phyloP scores from a whole-genome alignment of 30 jellyfish, hydroid and myxozoan species.

The Rhopilema esculentum region DNA sequence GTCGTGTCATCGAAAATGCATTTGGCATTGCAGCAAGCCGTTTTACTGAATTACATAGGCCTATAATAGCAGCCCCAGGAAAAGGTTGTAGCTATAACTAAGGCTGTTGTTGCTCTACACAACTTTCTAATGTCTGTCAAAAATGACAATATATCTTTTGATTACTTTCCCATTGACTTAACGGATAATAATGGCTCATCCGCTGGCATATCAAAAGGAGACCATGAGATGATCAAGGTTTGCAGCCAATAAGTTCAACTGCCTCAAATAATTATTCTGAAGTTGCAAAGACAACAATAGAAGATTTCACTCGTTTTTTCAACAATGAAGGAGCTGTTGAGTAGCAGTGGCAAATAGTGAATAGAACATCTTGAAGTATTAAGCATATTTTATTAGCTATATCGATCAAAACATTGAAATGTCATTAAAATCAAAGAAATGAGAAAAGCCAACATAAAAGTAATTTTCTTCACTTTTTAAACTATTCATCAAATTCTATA shows the following conservation, averaged over 20 bases:
- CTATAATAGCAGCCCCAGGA: conserved; percentile 30
- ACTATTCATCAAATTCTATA: conserved; percentile 16
- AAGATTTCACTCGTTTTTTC: conserved; percentile 42
- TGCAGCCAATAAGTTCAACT: not conserved
- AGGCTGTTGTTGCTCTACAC: not conserved
- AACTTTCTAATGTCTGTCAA: not conserved
- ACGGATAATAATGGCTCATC: not conserved
- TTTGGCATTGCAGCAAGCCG: conserved; percentile 59
- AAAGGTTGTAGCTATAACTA: conserved; percentile 30
- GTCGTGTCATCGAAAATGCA: conserved; percentile 35
- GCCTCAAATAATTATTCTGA: not conserved
- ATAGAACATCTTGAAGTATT: conserved; percentile 2
- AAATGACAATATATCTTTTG: not conserved
- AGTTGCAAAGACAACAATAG: conserved; percentile 46
- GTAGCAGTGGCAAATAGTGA: conserved; percentile 71
- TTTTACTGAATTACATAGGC: conserved; percentile 42
- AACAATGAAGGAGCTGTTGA: conserved; percentile 70
- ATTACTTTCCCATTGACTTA: not conserved
- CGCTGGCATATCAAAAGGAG: not conserved
- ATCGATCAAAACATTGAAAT: not conserved
- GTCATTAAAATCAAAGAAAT: not conserved
- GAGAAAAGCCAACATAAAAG: not conserved
- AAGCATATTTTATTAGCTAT: not conserved
- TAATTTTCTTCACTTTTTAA: not conserved
- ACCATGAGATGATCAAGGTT: not conserved